Conservation (phyloP, 2,797 vertebrate genomes). For the Benthosema pterotum region DNA sequence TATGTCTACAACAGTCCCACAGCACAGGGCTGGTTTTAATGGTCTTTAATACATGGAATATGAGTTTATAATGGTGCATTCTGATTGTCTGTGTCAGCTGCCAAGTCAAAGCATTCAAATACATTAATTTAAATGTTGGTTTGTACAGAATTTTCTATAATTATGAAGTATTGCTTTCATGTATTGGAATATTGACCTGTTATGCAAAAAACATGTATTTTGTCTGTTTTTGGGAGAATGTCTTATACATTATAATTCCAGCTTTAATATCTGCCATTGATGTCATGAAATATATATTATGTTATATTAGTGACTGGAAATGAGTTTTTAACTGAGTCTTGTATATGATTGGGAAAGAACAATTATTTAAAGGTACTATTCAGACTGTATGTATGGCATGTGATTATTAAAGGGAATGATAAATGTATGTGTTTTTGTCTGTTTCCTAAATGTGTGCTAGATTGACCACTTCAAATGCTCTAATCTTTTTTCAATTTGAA, state of each 20-base stretch:
- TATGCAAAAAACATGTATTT: background rate
- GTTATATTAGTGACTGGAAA: constrained; percentile 40
- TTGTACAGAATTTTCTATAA: background rate
- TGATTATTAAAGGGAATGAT: constrained; percentile 61
- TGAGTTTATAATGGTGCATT: too few relatives aligned
- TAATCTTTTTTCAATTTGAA: too few relatives aligned
- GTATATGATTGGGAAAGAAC: constrained; percentile 28
- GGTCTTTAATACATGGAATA: too few relatives aligned
- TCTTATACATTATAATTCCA: constrained; percentile 1
- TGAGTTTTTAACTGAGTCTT: constrained; percentile 22
- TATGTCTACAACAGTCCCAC: too few relatives aligned
- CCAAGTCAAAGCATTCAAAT: constrained; percentile 27
- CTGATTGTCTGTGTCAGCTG: constrained; percentile 10
- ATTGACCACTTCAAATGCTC: too few relatives aligned
- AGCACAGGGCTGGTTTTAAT: too few relatives aligned
- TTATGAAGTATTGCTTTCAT: background rate
- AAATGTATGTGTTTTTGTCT: background rate
- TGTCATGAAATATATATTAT: too few relatives aligned
- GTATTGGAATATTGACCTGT: background rate
- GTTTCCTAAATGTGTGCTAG: too few relatives aligned
- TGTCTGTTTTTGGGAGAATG: background rate
- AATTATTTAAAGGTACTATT: constrained; percentile 54
- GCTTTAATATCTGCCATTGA: constrained; percentile 31
- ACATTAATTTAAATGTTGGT: background rate
- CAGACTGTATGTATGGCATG: constrained; percentile 54